Conservation (phyloP, 2,888 invertebrate genomes). For the Agonum fuliginosum region DNA sequence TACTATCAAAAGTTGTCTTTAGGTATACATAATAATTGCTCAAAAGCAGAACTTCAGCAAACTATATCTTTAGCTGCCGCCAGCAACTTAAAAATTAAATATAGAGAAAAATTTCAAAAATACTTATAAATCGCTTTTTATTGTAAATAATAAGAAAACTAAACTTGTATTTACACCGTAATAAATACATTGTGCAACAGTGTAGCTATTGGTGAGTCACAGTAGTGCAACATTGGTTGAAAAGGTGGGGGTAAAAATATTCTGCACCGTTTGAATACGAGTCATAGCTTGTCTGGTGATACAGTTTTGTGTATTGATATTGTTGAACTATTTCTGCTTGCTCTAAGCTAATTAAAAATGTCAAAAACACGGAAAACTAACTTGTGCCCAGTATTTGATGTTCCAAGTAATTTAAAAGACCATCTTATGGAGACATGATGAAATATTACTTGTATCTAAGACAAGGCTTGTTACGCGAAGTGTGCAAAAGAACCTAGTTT, state of each 20-base stretch:
- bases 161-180: neutral
- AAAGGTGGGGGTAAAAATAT: neutral
- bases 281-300: neutral
- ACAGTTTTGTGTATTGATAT: neutral
- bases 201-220: neutral
- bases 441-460: neutral
- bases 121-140: neutral
- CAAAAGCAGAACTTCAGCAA: neutral
- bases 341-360: neutral
- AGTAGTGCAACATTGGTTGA: neutral
- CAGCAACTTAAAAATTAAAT: neutral
- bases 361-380: neutral
- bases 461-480: neutral
- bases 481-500: constrained; percentile 14
- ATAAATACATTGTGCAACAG: neutral
- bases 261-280: neutral
- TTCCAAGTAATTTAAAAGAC: neutral
- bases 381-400: constrained; percentile 12
- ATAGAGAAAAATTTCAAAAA: neutral
- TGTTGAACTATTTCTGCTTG: neutral
- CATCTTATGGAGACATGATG: constrained; percentile 4
- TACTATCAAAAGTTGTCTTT: neutral
- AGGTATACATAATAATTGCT: neutral
- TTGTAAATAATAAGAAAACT: neutral
- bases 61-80: neutral